Evolutionary conservation across 1,140 invertebrate species (phyloP), one percentile per base, ranked within the genome.

Genomic region (Lordiphosa mommai): DNA sequence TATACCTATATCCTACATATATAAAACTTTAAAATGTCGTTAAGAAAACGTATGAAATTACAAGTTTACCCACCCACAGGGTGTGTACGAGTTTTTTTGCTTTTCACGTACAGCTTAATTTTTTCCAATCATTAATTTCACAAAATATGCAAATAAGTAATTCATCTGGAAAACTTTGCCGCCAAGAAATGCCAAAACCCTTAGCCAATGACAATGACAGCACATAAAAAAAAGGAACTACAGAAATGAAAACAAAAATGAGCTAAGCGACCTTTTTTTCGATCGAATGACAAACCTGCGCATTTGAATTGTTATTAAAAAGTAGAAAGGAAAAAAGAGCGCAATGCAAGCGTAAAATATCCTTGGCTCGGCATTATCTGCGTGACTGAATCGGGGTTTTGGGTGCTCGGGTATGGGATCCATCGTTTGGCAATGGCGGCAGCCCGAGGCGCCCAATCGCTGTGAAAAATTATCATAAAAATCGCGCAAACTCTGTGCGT

Each of bases 401-500:
- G 12, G 16, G 27, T 32, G 2, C 10, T 37, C 12, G 20, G 43
- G 40, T 1, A 61, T 29, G 56, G 67, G 55, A 60, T 51, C 60
- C 59, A 52, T 43, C 20, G 10, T 40, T 41, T n/a, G 43, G 67
- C 77, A 53, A 82, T 82, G 77, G 79, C 79, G 66, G 57, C 56
- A 23, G 20, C 20, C 20, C 20, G 3, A 23, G 36, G 51, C 56
- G 55, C 40, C 77, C 77, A 82, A 82, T 84, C 70, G 76, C 52
- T 60, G 55, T 61, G 33, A 57, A 49, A 82, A 82, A 84, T 82
- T 82, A 82, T 84, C 77, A 84, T 82, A 82, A 82, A 82, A 82
- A 77, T 84, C 50, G 77, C 77, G 77, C 77, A 82, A 82, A 82
- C 77, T 82, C 77, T 52, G 72, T 84, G 72, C 79, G 67, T 82